phyloP scores from a whole-genome alignment of 2,888 invertebrate genomes.

The Eupithecia exiguata region DNA sequence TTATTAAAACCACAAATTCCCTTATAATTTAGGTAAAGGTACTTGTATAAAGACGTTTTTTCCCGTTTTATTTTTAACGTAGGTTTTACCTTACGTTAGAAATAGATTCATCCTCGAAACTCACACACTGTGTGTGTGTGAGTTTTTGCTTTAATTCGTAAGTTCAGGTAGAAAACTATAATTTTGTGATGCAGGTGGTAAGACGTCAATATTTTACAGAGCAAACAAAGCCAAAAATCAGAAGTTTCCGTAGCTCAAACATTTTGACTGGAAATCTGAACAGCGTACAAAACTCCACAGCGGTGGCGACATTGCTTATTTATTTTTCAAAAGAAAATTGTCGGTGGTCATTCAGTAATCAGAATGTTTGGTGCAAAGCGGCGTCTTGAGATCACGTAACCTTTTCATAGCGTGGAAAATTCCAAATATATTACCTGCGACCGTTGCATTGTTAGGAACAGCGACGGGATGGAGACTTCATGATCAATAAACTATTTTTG shows the following conservation, averaged over 20 bases:
- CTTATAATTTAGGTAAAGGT: too few species aligned
- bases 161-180: neutral
- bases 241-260: neutral
- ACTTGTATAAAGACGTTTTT: too few species aligned
- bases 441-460: conserved; percentile 65
- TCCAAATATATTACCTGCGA: conserved; percentile 66
- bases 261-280: neutral
- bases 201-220: neutral
- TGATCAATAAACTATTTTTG: conserved; percentile 16
- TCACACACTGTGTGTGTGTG: too few species aligned
- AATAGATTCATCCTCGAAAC: too few species aligned
- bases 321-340: conserved; percentile 36
- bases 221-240: neutral
- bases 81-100: too few species aligned
- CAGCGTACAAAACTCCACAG: neutral
- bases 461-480: conserved; percentile 45
- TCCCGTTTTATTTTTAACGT: too few species aligned
- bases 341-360: conserved; percentile 54
- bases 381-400: conserved; percentile 68
- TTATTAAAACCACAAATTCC: too few species aligned
- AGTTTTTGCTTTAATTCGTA: too few species aligned
- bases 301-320: neutral
- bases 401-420: conserved; percentile 74
- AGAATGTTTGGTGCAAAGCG: conserved; percentile 58
- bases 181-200: neutral